Percentiles rank a stretch among this genome's conserved stretches.
phyloP scores from a whole-genome alignment of 2,797 vertebrate genomes.

The Siniperca obscura region DNA sequence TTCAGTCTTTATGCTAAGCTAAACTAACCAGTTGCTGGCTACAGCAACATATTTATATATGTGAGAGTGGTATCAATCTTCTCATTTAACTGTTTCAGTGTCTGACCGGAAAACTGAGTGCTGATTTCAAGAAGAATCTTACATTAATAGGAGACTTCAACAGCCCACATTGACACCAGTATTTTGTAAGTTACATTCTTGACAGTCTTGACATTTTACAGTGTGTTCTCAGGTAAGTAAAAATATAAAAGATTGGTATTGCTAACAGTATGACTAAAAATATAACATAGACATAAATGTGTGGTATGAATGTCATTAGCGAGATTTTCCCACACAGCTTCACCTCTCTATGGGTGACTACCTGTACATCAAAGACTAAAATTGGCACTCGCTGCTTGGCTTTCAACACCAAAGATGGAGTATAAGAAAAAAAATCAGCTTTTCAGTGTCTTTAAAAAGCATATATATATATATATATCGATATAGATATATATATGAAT shows the following conservation, averaged over 20 bases:
- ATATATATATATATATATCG: not conserved
- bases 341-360: constrained; percentile 14
- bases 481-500: not conserved
- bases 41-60: not conserved
- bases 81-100: not conserved
- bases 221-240: not conserved
- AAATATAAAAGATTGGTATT: not conserved
- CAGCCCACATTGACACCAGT: not conserved
- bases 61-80: not conserved
- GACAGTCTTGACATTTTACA: constrained; percentile 2
- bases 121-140: not conserved
- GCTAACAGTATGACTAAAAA: constrained; percentile 7
- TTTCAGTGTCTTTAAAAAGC: not conserved
- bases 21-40: not conserved
- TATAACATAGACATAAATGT: constrained; percentile 23
- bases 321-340: constrained; percentile 23
- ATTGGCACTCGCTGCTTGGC: constrained; percentile 10
- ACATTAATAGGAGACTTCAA: not conserved
- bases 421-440: constrained; percentile 23
- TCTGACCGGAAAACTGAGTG: not conserved
- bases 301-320: constrained; percentile 27
- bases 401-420: constrained; percentile 2
- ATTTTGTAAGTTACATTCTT: not conserved
- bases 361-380: constrained; percentile 27
- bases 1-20: not conserved